Evolutionary conservation across 1,140 invertebrate genomes (phyloP), one percentile per base, ranked within the genome.

Genomic region (Scaptomyza hsui): DNA sequence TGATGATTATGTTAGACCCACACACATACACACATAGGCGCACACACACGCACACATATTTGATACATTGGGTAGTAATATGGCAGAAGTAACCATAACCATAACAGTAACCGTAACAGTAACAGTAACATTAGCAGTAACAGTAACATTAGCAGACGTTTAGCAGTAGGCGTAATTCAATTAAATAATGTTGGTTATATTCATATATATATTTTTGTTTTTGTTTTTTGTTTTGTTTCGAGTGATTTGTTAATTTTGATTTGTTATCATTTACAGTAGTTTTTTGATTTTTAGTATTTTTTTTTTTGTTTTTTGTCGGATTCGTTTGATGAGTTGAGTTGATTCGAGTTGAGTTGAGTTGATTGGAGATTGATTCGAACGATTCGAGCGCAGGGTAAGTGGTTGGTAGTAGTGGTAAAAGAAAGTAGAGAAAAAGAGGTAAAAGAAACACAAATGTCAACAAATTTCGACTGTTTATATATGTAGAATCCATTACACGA

Each of bases 401-500:
- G 64, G 60, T 70, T 79, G 57, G 41, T 65, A 65, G 64, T 79
- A 32, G 67, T 76, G 61, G 39, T 75, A 78, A 71, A 76, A 73
- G 62, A 82, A 75, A 86, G 78, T 76, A 89, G 76, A 88, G 78
- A 82, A 82, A 72, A 82, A 29, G 53, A 29, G 53, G 53, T 57
- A 59, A 80, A 85, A 55, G 74, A 75, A 89, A 78, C 70, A 89
- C 77, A 80, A 76, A 80, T 73, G 83, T 85, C 77, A 85, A 85
- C 76, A 86, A 64, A 78, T 69, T 53, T 82, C 59, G 42, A 72
- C 67, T 67, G 67, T 47, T 26, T 24, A 44, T 64, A 15, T 37
- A 37, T 15, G 13, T 45, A 52, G 48, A 37, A 19, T 69, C 55
- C 35, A 68, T 68, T 35, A 52, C 32, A 21, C 18, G 41, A 44